Base-by-base conservation (phyloP, 1,140 invertebrate species). In the Zaprionus gabonicus region DNA sequence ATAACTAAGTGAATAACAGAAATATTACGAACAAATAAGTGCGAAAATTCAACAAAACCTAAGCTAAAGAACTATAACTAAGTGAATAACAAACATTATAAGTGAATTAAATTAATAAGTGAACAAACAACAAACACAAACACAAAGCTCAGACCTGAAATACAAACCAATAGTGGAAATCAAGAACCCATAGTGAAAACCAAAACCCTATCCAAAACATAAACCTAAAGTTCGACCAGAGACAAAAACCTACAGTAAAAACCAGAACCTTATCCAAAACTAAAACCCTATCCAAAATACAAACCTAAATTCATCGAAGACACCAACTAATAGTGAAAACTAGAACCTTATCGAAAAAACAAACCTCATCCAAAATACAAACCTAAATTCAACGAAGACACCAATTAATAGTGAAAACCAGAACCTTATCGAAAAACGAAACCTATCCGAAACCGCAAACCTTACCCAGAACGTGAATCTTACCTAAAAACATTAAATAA, bases 1-100 rank as follows among this genome's bases (percentile, higher is more conserved):
- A n/a, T n/a, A n/a, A n/a, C n/a, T n/a, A n/a, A n/a, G 27, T 5
- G 27, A 27, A 27, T 27, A 27, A 27, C 27, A 27, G 27, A 15
- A 41, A 41, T n/a, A 41, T n/a, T 15, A 41, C 12, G 13, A 53
- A 27, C 20, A 53, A 23, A 20, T 53, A 53, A 53, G 51, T 53
- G 51, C 51, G 15, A 41, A 41, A 41, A 41, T 15, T 27, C 20
- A 25, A 55, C 15, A 15, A 28, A 55, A 51, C 10, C n/a, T 55
- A 55, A 55, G 15, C 23, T 55, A 27, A 55, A 55, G 9, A 55
- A 55, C 25, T 56, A 56, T 17, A 56, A 56, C 23, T 56, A 56
- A 56, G 27, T n/a, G 53, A 55, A 55, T 46, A 55, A 55, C 25
- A 28, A 28, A 55, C 31, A 34, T 34, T 34, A 53, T 27, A 53